Base-by-base conservation (phyloP, 2,797 vertebrate species). In the Xyrichtys novacula region DNA sequence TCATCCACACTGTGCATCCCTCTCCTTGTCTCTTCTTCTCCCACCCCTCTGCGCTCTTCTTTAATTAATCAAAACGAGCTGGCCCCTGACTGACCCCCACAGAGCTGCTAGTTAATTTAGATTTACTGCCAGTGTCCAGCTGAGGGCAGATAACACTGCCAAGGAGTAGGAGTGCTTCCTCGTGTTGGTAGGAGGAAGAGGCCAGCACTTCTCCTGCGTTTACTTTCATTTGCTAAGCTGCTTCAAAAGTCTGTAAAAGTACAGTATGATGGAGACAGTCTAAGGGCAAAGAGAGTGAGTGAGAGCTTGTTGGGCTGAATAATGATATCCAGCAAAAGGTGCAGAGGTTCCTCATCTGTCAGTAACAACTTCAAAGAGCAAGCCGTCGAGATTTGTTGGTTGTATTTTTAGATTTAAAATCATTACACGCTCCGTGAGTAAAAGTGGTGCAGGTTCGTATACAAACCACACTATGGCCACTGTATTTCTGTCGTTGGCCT, bases 81-180 rank as follows among this genome's bases (percentile, higher is more conserved):
- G 74, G 83, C 89, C 89, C 71, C 81, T 83, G 84, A 65, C 73
- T 89, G 92, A 94, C 91, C 93, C 89, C 83, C 39, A 65, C 61
- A 83, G 88, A 91, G 83, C 76, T 89, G 92, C 93, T 95, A 92
- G 92, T 95, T 94, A 94, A 94, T 94, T 93, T 92, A 91, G 91
- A 95, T 94, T 95, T 95, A 94, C 84, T 82, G 89, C 88, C 64
- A 47, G 80, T 77, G 85, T 88, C 83, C 76, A 81, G 80, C 78
- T 81, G 78, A 85, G 85, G 69, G 81, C 78, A 90, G 90, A 91
- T 89, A 93, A 89, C 78, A 57, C 65, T 56, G 76, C 66, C n/a
- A n/a, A n/a, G n/a, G n/a, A 79, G 85, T 85, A 86, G 89, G 88
- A 90, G 89, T 91, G 88, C 74, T 87, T 82, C 85, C 85, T 85